Evolutionary conservation across 2,888 invertebrate genomes (phyloP).

Genomic region (Anthophora plumipes): DNA sequence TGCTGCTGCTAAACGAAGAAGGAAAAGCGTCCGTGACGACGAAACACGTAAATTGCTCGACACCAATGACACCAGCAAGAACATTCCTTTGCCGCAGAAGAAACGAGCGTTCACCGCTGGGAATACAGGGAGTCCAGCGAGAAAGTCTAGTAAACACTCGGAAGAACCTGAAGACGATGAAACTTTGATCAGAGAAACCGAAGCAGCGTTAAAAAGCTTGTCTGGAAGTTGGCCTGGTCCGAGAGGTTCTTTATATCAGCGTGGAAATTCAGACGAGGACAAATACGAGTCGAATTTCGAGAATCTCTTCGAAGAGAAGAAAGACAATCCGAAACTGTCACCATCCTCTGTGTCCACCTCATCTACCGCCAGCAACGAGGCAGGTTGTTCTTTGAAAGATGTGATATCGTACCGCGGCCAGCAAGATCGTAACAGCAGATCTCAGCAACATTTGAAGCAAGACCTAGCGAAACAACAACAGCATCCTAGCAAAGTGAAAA

Average conservation of each 20-base stretch:
- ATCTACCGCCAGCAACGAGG: slow-evolving; percentile 86
- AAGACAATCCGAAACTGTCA: slow-evolving; percentile 87
- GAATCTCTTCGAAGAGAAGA: slow-evolving; percentile 93
- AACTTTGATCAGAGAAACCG: slow-evolving; percentile 93
- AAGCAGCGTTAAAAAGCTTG: slow-evolving; percentile 94
- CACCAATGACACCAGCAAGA: slow-evolving; percentile 79
- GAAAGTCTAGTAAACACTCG: slow-evolving; percentile 82
- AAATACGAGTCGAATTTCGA: slow-evolving; percentile 91
- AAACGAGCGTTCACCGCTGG: slow-evolving; percentile 85
- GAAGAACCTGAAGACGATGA: slow-evolving; percentile 90
- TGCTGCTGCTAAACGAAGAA: slow-evolving; percentile 84
- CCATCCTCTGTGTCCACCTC: slow-evolving; percentile 89
- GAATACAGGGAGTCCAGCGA: slow-evolving; percentile 85
- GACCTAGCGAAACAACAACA: slow-evolving; percentile 72
- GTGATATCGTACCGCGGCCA: slow-evolving; percentile 86
- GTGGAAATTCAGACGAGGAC: slow-evolving; percentile 88
- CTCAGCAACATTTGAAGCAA: slow-evolving; percentile 73
- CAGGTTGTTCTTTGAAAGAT: slow-evolving; percentile 89
- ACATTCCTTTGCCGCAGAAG: slow-evolving; percentile 87
- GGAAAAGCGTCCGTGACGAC: slow-evolving; percentile 84
- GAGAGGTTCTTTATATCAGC: slow-evolving; percentile 87
- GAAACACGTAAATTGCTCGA: slow-evolving; percentile 80
- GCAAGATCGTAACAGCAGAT: slow-evolving; percentile 76
- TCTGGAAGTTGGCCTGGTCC: slow-evolving; percentile 94
- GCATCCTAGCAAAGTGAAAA: slow-evolving; percentile 70